Evolutionary conservation across 2,888 invertebrate genomes (phyloP), one percentile per base, ranked within the genome.

Genomic region (Dryocosmus kuriphilus): DNA sequence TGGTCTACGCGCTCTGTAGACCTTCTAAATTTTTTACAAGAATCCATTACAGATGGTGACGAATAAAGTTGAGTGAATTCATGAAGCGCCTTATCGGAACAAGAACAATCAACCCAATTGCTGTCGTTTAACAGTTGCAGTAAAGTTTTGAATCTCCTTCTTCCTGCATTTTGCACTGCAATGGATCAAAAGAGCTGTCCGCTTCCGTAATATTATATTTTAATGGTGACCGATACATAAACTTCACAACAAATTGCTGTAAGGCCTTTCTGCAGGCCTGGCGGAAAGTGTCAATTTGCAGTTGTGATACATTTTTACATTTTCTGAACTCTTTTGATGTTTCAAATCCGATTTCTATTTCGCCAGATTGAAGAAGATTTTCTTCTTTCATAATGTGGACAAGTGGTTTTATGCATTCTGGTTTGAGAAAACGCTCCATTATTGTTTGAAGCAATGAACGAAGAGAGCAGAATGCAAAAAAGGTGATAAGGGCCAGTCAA

Each of bases 401-500:
- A 35, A 30, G 16, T 14, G 32, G 16, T 11, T 77, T 57, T 32
- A 79, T 46, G 67, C 75, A 65, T 24, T 79, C 78, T n/a, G 77
- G 14, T 75, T 74, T 77, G 1, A 80, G 51, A 74, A 82, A 77
- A 22, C 63, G 60, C 22, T 62, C 60, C 79, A 80, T 77, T 24
- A 77, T 27, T 67, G 55, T 77, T 27, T 38, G 61, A 19, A 81
- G 55, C 27, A 76, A 71, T 16, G 32, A 35, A 19, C 32, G 63
- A 0, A 80, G 67, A n/a, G n/a, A 41, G 62, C 65, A 46, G 65
- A 67, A 74, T 82, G 77, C 9, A 84, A 73, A 51, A 81, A 79
- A 46, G 82, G 81, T 41, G 76, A 77, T 27, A 82, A 38, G 35
- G 82, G 81, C n/a, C 41, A 55, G 75, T 84, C 79, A 14, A 65